Conservation (phyloP, 1,140 invertebrate genomes). For the Zaprionus camerounensis region DNA sequence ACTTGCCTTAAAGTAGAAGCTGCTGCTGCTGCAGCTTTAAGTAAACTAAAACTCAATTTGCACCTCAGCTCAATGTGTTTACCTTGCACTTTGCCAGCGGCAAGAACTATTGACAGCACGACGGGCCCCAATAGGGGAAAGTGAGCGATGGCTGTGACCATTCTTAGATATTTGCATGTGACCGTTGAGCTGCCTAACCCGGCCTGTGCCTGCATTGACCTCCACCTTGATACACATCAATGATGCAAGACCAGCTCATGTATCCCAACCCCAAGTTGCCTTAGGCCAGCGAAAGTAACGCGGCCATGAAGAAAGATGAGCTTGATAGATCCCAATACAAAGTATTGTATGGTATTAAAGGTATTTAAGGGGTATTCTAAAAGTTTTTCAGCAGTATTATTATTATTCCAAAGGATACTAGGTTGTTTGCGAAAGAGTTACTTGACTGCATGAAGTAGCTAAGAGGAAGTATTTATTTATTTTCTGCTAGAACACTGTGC, state of each 20-base stretch:
- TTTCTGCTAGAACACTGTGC: too few relatives aligned
- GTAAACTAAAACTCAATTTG: conserved; percentile 79
- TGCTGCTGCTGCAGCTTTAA: conserved; percentile 54
- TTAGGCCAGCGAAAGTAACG: too few relatives aligned
- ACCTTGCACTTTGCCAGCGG: conserved; percentile 63
- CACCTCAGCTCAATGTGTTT: conserved; percentile 78
- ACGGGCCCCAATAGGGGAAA: not conserved
- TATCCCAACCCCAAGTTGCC: too few relatives aligned
- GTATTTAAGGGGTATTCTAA: not conserved
- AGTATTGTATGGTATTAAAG: too few relatives aligned
- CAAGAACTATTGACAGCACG: conserved; percentile 72
- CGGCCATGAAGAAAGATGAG: too few relatives aligned
- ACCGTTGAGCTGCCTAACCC: not conserved
- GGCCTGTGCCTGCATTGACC: too few relatives aligned
- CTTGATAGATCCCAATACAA: too few relatives aligned
- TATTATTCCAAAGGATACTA: too few relatives aligned
- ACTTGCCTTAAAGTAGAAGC: not conserved
- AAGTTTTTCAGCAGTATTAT: not conserved
- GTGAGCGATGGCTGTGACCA: conserved; percentile 11
- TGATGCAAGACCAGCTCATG: conserved; percentile 5
- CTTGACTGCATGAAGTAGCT: not conserved
- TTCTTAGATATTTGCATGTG: conserved; percentile 43
- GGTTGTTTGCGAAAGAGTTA: not conserved
- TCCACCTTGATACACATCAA: conserved; percentile 20
- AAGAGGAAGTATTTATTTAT: too few relatives aligned